Base-by-base conservation (phyloP, 2,113 vertebrate genomes). In the Tragulus kanchil region DNA sequence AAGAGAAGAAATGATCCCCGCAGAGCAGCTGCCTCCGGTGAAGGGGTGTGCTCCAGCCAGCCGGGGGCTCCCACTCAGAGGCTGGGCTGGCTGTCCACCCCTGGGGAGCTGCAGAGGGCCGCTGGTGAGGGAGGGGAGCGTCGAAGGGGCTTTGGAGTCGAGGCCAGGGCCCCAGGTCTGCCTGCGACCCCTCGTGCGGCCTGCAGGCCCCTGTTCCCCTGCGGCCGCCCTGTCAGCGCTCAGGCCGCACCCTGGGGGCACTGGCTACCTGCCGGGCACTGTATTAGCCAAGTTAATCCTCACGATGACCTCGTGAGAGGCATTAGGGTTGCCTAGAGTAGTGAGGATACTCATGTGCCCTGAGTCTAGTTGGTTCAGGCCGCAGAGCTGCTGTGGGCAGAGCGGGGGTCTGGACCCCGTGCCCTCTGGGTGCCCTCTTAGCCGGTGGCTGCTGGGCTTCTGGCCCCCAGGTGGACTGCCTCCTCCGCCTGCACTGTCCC, bases 281-380 rank as follows among this genome's bases (percentile, higher is more conserved):
- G 42, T 15, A 26, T 67, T 26, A 58, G 64, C 82, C 50, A 5
- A 42, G 25, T 31, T 10, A 10, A 4, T 31, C n/a, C 8, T 6
- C 73, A 8, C 3, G 0, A 5, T 14, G 59, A 21, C 31, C n/a
- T 48, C 3, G 0, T 4, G 61, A 54, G 62, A n/a, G 28, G 25
- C 4, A 21, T 25, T 36, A 1, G 7, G 52, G 2, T 36, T 26
- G 6, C 52, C 45, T 9, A 9, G 0, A n/a, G 26, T 19, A 6
- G 28, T 5, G 65, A 42, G 71, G 45, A 26, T n/a, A 8, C 77
- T 21, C 13, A 25, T 11, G 23, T 23, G 5, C 36, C 1, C 2
- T 13, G 23, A 69, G 19, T 36, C 36, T 10, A 6, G 45, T 62
- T 36, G 4, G 19, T 19, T 54, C 3, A 19, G 45, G 50, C 21